A percentile compares a stretch with the other conserved stretches of the same genome.
These are phyloP conservation scores for Hemibagrus guttatus DNA, from an alignment of 2,797 vertebrate genomes.

Conservation along the genomic window DNA sequence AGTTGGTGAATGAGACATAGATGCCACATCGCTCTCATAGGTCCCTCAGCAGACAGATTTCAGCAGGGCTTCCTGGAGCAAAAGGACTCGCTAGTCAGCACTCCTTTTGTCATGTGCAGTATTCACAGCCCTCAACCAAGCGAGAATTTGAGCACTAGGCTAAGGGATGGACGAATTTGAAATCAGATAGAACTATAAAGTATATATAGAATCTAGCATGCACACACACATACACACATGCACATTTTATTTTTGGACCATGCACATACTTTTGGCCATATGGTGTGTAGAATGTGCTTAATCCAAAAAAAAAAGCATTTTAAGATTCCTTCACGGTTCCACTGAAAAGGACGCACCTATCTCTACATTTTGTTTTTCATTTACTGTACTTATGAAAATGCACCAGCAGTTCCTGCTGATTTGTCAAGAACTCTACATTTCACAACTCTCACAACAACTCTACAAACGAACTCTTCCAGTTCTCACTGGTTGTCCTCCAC, in stretches of 20 bases:
- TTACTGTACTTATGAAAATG: background rate
- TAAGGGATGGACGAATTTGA: conserved; percentile 38
- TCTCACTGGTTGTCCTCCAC: background rate
- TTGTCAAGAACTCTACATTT: too few relatives aligned
- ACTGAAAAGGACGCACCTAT: background rate
- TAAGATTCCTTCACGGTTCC: background rate
- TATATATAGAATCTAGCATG: background rate
- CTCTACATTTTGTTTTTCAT: background rate
- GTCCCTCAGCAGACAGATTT: conserved; percentile 63
- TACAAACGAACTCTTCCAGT: background rate
- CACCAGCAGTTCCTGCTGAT: background rate
- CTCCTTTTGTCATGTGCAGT: conserved; percentile 50
- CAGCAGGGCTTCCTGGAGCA: conserved; percentile 55
- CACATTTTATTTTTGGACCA: background rate
- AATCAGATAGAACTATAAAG: background rate
- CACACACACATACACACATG: background rate
- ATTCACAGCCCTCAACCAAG: conserved; percentile 49
- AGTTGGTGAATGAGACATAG: conserved; percentile 73
- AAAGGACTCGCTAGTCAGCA: conserved; percentile 52
- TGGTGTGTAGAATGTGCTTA: background rate
- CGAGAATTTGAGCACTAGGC: conserved; percentile 44
- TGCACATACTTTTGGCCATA: too few relatives aligned
- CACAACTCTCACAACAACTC: too few relatives aligned
- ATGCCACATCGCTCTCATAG: conserved; percentile 56
- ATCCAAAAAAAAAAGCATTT: background rate